A percentile compares a stretch with the other conserved stretches of the same genome.
Conservation (phyloP, 2,888 invertebrate species). For the Trachelus tabidus region DNA sequence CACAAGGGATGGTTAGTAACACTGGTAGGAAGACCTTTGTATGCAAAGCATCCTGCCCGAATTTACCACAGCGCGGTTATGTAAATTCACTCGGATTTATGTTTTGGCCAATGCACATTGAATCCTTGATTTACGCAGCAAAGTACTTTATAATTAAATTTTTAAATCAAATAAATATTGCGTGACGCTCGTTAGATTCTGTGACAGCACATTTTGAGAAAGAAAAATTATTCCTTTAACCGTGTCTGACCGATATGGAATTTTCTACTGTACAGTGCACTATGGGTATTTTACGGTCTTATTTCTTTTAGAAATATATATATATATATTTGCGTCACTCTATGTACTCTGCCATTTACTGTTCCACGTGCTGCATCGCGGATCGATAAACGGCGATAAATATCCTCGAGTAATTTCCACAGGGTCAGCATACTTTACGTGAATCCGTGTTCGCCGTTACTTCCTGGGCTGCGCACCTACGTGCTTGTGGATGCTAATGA, state of each 20-base stretch:
- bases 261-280: neutral
- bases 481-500: constrained; percentile 21
- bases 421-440: neutral
- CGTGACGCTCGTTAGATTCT: neutral
- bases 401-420: neutral
- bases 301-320: neutral
- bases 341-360: neutral
- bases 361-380: neutral
- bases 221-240: too few relatives aligned
- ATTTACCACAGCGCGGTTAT: constrained; percentile 46
- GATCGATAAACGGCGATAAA: neutral
- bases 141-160: neutral
- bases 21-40: constrained; percentile 29
- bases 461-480: neutral
- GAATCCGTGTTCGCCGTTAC: neutral
- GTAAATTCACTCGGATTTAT: constrained; percentile 48
- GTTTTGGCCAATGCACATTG: constrained; percentile 44
- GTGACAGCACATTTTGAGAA: neutral
- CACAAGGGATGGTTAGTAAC: neutral
- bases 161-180: neutral
- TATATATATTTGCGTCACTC: neutral
- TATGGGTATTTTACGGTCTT: neutral
- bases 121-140: constrained; percentile 41
- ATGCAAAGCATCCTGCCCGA: constrained; percentile 46
- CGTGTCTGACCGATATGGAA: neutral